These are phyloP conservation scores for Augochlora pura DNA, from an alignment of 1,140 invertebrate genomes.

Conservation along the genomic window DNA sequence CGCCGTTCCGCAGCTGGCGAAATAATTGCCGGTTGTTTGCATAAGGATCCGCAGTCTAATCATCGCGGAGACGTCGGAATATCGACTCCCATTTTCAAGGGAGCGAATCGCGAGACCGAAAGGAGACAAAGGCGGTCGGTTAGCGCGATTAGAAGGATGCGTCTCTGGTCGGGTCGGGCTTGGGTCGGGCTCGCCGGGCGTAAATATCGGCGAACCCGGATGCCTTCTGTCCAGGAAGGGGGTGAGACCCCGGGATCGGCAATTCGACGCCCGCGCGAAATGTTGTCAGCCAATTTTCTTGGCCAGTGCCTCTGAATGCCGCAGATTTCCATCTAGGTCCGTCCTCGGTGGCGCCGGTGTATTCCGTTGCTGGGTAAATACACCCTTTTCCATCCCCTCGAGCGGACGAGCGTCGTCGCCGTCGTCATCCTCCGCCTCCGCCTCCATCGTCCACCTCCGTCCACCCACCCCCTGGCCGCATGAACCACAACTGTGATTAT, in stretches of 20 bases:
- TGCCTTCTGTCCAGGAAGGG: constrained; percentile 20
- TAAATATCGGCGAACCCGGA: constrained; percentile 54
- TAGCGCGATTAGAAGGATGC: constrained; percentile 38
- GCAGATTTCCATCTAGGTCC: constrained; percentile 79
- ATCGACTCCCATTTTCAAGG: background rate
- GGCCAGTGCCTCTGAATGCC: constrained; percentile 80
- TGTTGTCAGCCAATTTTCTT: constrained; percentile 81
- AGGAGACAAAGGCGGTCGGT: background rate
- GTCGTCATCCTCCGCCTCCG: constrained; percentile 42
- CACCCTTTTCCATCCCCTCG: constrained; percentile 68
- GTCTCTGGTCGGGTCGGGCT: background rate
- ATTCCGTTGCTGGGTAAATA: constrained; percentile 75
- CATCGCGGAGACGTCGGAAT: no score
- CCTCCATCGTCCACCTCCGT: constrained; percentile 35
- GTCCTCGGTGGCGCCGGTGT: constrained; percentile 66
- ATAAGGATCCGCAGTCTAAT: no score
- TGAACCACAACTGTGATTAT: constrained; percentile 80
- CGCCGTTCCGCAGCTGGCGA: no score
- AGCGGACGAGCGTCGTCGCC: constrained; percentile 56
- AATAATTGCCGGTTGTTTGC: no score
- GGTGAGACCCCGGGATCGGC: constrained; percentile 53
- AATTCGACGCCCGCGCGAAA: constrained; percentile 75
- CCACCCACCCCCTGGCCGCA: constrained; percentile 36
- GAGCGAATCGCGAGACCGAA: background rate
- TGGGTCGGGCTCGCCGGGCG: constrained; percentile 26